Evolutionary conservation across 2,113 vertebrate species (phyloP), one percentile per base, ranked within the genome.

Genomic region (Cepphus grylle): DNA sequence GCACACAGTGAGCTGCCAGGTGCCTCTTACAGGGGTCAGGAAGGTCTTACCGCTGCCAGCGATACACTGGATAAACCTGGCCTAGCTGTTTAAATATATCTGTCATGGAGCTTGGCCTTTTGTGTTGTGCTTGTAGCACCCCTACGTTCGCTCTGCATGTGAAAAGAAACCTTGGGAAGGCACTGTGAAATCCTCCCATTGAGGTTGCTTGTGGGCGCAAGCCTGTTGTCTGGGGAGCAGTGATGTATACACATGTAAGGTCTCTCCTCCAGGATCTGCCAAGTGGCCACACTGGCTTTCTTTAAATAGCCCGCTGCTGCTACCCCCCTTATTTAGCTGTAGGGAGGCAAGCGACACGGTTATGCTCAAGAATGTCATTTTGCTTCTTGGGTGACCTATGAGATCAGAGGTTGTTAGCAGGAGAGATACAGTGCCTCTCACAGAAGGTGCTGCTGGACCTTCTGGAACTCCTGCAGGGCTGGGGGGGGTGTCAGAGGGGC

Each of bases 351-450:
- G 69, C 58, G 88, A 74, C 67, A 84, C 0, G 9, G 80, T 81
- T 79, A 91, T 78, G 83, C 92, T 88, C 74, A 96, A 86, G 88
- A 96, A 96, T 93, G 86, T 65, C 26, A 61, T 94, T 97, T 71
- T 96, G 88, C 77, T 89, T 88, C 92, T 97, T 17, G 11, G 93
- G 94, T 97, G 96, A 97, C 92, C 79, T 81, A 89, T 96, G 92
- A 96, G 86, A 82, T 96, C 96, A 95, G 53, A 81, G 22, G 59
- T 93, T 66, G 58, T 58, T 94, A 83, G 69, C 26, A 77, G 94
- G 80, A 95, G 67, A 58, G 56, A 81, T 63, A 79, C n/a, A 47
- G 80, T 38, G 88, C 18, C 49, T 78, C 55, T 77, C 6, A 9
- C 36, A 80, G 67, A 89, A 95, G 63, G 62, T 69, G 42, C 49